Evolutionary conservation across 2,888 invertebrate genomes (phyloP), one percentile per base, ranked within the genome.

Genomic region (Hedya salicella): DNA sequence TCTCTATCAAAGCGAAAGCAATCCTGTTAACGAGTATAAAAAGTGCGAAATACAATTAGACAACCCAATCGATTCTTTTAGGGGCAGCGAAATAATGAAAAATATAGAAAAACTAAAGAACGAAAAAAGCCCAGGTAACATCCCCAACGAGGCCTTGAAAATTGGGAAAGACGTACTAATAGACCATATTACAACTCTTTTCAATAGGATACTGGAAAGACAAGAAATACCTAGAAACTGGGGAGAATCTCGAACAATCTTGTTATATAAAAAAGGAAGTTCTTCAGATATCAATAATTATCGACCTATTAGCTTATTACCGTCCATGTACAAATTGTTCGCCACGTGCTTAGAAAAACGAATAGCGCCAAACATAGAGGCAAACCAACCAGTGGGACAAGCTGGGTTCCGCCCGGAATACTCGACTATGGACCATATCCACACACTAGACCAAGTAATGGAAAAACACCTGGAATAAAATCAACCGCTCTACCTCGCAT

Each of bases 71-170:
- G n/a, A 25, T 3, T n/a, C 49, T 25, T 49, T 49, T 11, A 11
- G 25, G n/a, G 8, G n/a, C 5, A 14, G n/a, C 14, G 49, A 49
- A 49, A 49, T 49, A n/a, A 49, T 30, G 13, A 25, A 25, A 49
- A 49, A 14, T 3, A 49, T 49, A n/a, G 25, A 25, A 11, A 49
- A 49, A 49, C 14, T 49, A 30, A 49, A 49, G 8, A 25, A 49
- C 25, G 14, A 49, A 14, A 49, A 49, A 25, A 49, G 49, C 49
- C 49, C 49, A 5, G 49, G 30, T 30, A 49, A 49, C 25, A 49
- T 49, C n/a, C 49, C 49, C 5, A 49, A 49, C 14, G 49, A 49
- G 14, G 49, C 49, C 3, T n/a, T 49, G 5, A 49, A 49, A 25
- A 49, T 49, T 25, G 49, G 49, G 25, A 49, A 49, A 49, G 25